Percentiles rank a stretch among this genome's conserved stretches.
These are phyloP conservation scores for Pollenia labialis DNA, from an alignment of 2,888 invertebrate genomes.

Conservation along the genomic window DNA sequence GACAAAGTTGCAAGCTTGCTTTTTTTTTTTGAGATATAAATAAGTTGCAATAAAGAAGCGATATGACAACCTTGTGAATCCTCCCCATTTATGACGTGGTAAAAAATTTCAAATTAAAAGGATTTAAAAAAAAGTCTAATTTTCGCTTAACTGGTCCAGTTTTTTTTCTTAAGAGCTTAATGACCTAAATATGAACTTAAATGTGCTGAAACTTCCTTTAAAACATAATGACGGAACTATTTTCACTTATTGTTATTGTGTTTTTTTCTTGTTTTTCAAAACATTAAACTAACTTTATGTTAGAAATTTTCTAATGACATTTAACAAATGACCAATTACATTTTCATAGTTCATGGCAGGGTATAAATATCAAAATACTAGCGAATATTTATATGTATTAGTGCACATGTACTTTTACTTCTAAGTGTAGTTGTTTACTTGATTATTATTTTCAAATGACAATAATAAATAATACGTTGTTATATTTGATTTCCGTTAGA, in stretches of 20 bases:
- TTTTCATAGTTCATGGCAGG: constrained; percentile 26
- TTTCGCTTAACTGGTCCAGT: too few relatives aligned
- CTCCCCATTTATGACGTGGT: too few relatives aligned
- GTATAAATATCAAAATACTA: constrained; percentile 11
- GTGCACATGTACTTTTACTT: not conserved
- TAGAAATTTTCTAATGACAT: constrained; percentile 53
- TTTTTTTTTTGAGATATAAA: too few relatives aligned
- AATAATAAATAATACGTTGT: constrained; percentile 52
- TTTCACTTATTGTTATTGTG: not conserved
- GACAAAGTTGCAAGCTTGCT: too few relatives aligned
- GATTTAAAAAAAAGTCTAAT: too few relatives aligned
- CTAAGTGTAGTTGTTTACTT: not conserved
- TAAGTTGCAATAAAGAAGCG: too few relatives aligned
- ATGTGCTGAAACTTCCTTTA: not conserved
- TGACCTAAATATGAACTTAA: not conserved
- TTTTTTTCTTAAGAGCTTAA: not conserved
- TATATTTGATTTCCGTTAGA: constrained; percentile 65
- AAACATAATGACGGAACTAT: constrained; percentile 1
- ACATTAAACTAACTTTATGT: constrained; percentile 23
- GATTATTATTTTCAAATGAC: constrained; percentile 39
- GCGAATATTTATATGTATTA: not conserved
- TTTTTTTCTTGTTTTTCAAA: not conserved
- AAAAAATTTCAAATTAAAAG: too few relatives aligned
- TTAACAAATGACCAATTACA: constrained; percentile 56
- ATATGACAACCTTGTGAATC: too few relatives aligned